phyloP scores from a whole-genome alignment of 2,888 invertebrate species.

The Ochropleura plecta region DNA sequence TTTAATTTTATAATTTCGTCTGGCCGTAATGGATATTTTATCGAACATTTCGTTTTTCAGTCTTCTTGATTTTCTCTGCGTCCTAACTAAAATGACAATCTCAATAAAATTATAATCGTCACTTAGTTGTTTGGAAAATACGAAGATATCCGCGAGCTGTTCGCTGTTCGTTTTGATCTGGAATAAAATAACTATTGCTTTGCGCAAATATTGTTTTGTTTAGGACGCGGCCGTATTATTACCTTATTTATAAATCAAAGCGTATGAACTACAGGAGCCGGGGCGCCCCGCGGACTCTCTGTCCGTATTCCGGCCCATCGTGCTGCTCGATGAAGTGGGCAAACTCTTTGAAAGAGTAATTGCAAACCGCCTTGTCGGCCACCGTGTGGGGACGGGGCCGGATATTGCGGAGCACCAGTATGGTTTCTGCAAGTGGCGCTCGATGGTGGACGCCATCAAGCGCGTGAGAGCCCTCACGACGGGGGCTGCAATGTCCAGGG shows the following conservation, averaged over 20 bases:
- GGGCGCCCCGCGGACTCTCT: too few species aligned
- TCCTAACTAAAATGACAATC: background rate
- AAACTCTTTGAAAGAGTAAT: too few species aligned
- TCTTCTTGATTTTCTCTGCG: background rate
- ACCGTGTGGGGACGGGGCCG: too few species aligned
- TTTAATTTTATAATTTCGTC: background rate
- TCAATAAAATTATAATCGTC: background rate
- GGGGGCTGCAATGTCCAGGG: too few species aligned
- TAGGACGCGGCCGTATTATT: background rate
- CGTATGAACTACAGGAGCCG: background rate
- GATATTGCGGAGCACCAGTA: too few species aligned
- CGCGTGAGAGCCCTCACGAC: too few species aligned
- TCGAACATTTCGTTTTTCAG: background rate
- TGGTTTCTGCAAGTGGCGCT: too few species aligned
- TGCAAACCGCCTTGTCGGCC: too few species aligned
- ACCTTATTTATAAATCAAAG: background rate
- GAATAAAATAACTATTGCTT: background rate
- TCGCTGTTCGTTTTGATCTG: background rate
- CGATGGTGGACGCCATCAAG: too few species aligned
- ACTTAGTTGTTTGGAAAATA: background rate
- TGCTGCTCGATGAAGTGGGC: too few species aligned
- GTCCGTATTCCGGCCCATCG: too few species aligned
- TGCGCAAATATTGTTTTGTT: background rate
- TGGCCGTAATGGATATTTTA: background rate
- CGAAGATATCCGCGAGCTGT: too few species aligned